phyloP scores from a whole-genome alignment of 2,113 vertebrate genomes.

The Gymnogyps californianus region DNA sequence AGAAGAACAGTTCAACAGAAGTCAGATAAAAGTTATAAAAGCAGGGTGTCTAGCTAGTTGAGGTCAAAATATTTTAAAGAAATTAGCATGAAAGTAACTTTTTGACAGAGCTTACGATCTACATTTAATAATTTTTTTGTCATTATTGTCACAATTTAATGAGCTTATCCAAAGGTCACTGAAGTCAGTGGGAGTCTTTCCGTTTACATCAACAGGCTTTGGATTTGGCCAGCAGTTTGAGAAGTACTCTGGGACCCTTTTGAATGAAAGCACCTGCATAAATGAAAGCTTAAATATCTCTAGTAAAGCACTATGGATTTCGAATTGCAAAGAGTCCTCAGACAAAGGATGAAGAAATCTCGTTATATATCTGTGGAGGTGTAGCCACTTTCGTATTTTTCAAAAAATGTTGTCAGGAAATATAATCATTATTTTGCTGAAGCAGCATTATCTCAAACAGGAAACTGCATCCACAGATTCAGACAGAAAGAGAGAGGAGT shows the following conservation, averaged over 20 bases:
- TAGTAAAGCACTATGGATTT: neutral
- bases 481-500: neutral
- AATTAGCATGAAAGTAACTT: neutral
- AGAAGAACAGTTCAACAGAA: neutral
- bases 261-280: neutral
- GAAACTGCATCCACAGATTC: neutral
- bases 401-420: neutral
- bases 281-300: neutral
- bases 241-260: neutral
- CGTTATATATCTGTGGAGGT: neutral
- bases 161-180: neutral
- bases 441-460: neutral
- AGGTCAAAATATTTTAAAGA: neutral
- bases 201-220: neutral
- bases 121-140: neutral
- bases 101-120: neutral
- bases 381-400: neutral
- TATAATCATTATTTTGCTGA: neutral
- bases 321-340: neutral
- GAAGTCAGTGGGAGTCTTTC: neutral
- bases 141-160: neutral
- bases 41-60: neutral
- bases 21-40: neutral
- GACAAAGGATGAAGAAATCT: neutral
- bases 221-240: neutral